Evolutionary conservation across 2,888 invertebrate species (phyloP), one percentile per base, ranked within the genome.

Genomic region (Leptopilina myrica): DNA sequence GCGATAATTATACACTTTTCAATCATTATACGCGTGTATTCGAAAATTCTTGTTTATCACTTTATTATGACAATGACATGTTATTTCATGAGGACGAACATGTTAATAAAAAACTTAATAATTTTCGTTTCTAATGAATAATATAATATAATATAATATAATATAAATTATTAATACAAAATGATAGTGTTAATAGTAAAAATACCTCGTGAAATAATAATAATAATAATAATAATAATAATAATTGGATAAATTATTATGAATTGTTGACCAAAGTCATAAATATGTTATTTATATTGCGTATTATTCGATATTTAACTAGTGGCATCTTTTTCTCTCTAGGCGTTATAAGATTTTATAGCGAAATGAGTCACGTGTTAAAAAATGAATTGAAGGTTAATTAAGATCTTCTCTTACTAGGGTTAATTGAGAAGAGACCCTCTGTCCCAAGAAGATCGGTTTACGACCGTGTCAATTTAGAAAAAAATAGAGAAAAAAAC

Each of bases 381-480:
- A 73, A 73, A 73, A 73, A 73, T 73, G 40, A 73, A 73, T 56
- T 33, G 33, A 59, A 73, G 73, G 56, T 73, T 73, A 73, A 73
- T 73, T 73, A 56, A 73, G 73, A 73, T 56, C 73, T 73, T 56
- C 73, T 73, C 73, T 73, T 56, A 14, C 15, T 33, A 73, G 53
- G 73, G 73, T 73, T 73, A 73, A 73, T 73, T 73, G 73, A 73
- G 73, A 73, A 73, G 73, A 73, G 73, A 73, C 73, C 33, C 73
- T 53, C 73, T 73, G 33, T 33, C 56, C 33, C n/a, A 73, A 73
- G 73, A 40, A 59, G 73, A 73, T 73, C 73, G 56, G 56, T 73
- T 73, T 73, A 73, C 73, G 73, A 73, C 33, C 73, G 73, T 73
- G 73, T 73, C 73, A 73, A 73, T 73, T 56, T 33, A 15, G 62